Evolutionary conservation across 2,113 vertebrate species (phyloP).

Genomic region (Mobula birostris): DNA sequence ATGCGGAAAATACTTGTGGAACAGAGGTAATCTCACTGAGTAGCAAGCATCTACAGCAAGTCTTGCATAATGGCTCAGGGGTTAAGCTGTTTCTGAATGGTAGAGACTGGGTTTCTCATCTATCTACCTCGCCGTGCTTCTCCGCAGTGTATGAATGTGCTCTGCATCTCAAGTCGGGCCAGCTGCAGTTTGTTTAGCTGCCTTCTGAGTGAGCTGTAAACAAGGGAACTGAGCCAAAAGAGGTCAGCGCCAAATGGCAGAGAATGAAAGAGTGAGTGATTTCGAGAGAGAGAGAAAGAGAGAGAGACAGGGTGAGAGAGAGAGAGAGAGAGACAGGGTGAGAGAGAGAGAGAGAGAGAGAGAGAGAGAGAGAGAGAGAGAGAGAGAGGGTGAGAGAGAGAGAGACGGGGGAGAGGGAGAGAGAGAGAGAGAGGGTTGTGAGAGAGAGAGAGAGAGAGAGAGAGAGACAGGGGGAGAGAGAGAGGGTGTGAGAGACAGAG

Average conservation of each 20-base stretch:
- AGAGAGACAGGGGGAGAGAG: background rate
- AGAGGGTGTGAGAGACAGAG: background rate
- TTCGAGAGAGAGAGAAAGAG: background rate
- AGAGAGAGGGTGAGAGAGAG: background rate
- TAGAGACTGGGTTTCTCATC: background rate
- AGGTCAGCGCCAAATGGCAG: background rate
- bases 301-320: background rate
- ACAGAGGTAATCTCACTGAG: too few species aligned
- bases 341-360: background rate
- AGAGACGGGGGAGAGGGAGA: background rate
- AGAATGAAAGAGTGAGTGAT: background rate
- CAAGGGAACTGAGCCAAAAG: background rate
- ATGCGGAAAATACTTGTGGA: background rate
- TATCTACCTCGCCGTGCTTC: background rate
- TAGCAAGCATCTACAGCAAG: background rate
- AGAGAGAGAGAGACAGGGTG: background rate
- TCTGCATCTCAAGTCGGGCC: constrained; percentile 26
- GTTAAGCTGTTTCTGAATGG: constrained; percentile 5
- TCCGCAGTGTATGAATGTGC: constrained; percentile 30
- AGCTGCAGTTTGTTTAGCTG: constrained; percentile 35
- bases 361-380: too few species aligned
- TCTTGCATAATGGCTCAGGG: background rate
- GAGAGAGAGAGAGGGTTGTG: background rate
- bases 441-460: too few species aligned
- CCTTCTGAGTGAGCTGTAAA: constrained; percentile 22